Evolutionary conservation across 2,113 vertebrate genomes (phyloP), one percentile per base, ranked within the genome.

Genomic region (Sebastes schlegelii): DNA sequence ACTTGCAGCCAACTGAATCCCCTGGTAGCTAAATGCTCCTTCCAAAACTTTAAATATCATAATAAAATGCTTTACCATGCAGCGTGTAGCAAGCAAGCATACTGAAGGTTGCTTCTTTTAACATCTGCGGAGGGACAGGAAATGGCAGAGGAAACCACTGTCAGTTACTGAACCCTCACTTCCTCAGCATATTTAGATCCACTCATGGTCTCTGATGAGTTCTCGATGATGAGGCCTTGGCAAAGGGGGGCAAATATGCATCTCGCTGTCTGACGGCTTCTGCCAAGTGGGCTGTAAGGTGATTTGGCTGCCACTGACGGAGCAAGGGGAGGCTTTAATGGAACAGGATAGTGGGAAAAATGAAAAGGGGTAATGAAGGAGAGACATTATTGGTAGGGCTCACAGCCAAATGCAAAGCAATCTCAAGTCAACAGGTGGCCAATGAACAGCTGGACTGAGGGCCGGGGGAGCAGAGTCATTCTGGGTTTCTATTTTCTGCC

Each of bases 381-480:
- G 51, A 34, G 45, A 51, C 79, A 58, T 69, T 58, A 65, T 2
- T 34, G 10, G 1, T 16, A 42, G 74, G 72, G 71, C 34, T 46
- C 10, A 3, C 0, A 34, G 80, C 80, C 73, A 82, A 73, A 74
- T 51, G 69, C 78, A 58, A 23, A 2, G 63, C 62, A 84, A 64
- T 86, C 34, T 85, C 60, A 51, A 60, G 74, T 80, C 82, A 85
- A 79, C 85, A 91, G 88, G 85, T 88, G 80, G 14, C 34, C 49
- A 45, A 5, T 11, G 75, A 80, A 69, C 60, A 69, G 64, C 68
- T 75, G 77, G 40, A 68, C 68, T 55, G 76, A 80, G 46, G n/a
- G 48, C 19, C 8, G 16, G n/a, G 48, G 55, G 73, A 40, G 21
- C 7, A 5, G 48, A 72, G 57, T 83, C 67, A 66, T 43, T 72